A percentile compares a stretch with the other conserved stretches of the same genome.
Evolutionary conservation across 1,140 invertebrate genomes (phyloP).

Genomic region (Leptinotarsa lineolata): DNA sequence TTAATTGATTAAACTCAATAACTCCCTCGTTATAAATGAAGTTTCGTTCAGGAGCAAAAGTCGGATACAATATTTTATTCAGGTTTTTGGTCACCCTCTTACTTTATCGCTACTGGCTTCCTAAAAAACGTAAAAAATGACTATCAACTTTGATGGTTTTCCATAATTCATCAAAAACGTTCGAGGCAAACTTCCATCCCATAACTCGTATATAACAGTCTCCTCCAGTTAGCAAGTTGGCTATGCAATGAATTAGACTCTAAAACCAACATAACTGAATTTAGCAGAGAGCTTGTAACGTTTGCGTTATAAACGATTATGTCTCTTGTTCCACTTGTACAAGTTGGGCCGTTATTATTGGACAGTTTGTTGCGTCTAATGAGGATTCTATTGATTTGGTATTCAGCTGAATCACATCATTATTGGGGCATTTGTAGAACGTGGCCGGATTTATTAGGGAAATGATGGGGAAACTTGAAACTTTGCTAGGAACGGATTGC

Average conservation of each 20-base stretch:
- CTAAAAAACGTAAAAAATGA: slow-evolving; percentile 9
- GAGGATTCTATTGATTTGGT: slow-evolving; percentile 31
- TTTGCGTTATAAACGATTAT: slow-evolving; percentile 35
- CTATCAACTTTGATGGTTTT: slow-evolving; percentile 19
- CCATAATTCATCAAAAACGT: slow-evolving; percentile 15
- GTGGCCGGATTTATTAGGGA: neutral
- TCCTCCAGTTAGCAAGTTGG: slow-evolving; percentile 24
- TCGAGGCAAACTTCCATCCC: slow-evolving; percentile 4
- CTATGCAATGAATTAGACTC: slow-evolving; percentile 31
- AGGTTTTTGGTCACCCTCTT: too few species aligned
- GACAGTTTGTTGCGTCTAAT: slow-evolving; percentile 33
- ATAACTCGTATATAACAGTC: slow-evolving; percentile 23
- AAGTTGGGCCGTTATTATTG: slow-evolving; percentile 30
- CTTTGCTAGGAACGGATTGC: too few species aligned
- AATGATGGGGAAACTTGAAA: neutral
- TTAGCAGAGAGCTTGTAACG: slow-evolving; percentile 33
- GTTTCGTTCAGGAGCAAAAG: too few species aligned
- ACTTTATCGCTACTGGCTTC: too few species aligned
- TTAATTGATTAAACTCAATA: too few species aligned
- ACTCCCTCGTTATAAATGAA: too few species aligned
- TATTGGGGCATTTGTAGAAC: slow-evolving; percentile 1
- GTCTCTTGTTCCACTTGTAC: slow-evolving; percentile 30
- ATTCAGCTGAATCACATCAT: slow-evolving; percentile 13
- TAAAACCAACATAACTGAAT: slow-evolving; percentile 32
- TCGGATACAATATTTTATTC: too few species aligned